Base-by-base conservation (phyloP, 2,113 vertebrate species). In the Saimiri boliviensis region DNA sequence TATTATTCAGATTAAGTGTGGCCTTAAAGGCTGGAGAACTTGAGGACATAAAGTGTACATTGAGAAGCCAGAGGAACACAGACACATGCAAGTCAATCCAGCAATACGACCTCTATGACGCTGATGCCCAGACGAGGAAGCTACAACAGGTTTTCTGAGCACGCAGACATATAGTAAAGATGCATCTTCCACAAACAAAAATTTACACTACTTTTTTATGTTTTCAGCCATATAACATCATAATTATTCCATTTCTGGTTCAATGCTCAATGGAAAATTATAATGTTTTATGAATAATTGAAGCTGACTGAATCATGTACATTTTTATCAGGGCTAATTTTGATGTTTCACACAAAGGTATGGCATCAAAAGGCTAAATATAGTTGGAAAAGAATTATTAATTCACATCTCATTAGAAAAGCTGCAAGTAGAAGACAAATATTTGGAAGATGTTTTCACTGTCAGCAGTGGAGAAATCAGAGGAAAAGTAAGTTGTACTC, bases 301-400 rank as follows among this genome's bases (percentile, higher is more conserved):
- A 89, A 96, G 74, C 3, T 80, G 20, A 91, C 25, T 70, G 52
- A 86, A 60, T 89, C 21, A 47, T 37, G 17, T 76, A 68, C 19
- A 93, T 86, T 92, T 76, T 73, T 88, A 45, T 66, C 66, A 81
- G 77, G 35, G 37, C 47, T 71, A 58, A 56, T 93, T 96, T 93
- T 93, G 70, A 79, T 56, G 30, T 92, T 93, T 86, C 81, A 84
- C 74, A 63, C n/a, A 27, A 63, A 92, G 49, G 6, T 74, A 58
- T 68, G 42, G 47, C 70, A 83, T 83, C 76, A 86, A 9, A 85
- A 94, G 27, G 5, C 58, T 93, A 94, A 93, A 66, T 58, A 35
- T 0, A 47, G 12, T 47, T 86, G 20, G 45, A 11, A 16, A 70
- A 84, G 45, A 49, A 83, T 86, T 23, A 89, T 73, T 73, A 93